Base-by-base conservation (phyloP, 2,113 vertebrate species). In the Larimichthys polyactis region DNA sequence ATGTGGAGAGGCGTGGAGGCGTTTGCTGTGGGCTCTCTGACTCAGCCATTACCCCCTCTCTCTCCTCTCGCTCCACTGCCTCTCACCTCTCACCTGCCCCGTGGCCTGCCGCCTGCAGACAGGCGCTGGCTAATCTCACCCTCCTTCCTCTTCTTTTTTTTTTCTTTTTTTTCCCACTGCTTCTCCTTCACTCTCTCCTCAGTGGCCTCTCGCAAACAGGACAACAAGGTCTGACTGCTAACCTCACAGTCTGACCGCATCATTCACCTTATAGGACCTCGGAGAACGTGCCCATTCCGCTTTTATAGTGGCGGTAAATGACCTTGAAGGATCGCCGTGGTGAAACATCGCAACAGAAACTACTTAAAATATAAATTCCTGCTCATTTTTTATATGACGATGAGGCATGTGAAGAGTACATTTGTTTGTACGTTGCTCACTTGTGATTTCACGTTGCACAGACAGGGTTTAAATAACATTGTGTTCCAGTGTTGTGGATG, bases 1-100 rank as follows among this genome's bases (percentile, higher is more conserved):
- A 27, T 24, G 19, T 19, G 49, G 29, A n/a, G 67, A 59, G 27
- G 27, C 7, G 51, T 3, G 11, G 54, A 5, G 83, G 70, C 11
- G 79, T 83, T 48, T 55, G 90, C 94, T 77, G 29, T 62, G 65
- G 92, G 93, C 86, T 86, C 78, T 91, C 70, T 94, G 94, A 95
- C 79, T 95, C 93, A 95, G 84, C 79, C 72, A 43, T 88, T 85
- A 90, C 80, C 90, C 89, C 87, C 76, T 75, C 75, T 58, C 83
- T 70, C 71, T 76, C 67, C 85, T 89, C 77, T 85, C 66, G 91
- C 89, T 83, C 85, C 81, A 88, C 85, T 90, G 88, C 86, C 78
- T 86, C 83, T 90, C 90, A 92, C 92, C 93, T 93, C 89, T 91
- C 89, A 91, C 90, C 93, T 91, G 93, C 92, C 94, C 90, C 15